A percentile compares a stretch with the other conserved stretches of the same genome.
Conservation (phyloP, 2,797 vertebrate genomes). For the Mycteria americana region DNA sequence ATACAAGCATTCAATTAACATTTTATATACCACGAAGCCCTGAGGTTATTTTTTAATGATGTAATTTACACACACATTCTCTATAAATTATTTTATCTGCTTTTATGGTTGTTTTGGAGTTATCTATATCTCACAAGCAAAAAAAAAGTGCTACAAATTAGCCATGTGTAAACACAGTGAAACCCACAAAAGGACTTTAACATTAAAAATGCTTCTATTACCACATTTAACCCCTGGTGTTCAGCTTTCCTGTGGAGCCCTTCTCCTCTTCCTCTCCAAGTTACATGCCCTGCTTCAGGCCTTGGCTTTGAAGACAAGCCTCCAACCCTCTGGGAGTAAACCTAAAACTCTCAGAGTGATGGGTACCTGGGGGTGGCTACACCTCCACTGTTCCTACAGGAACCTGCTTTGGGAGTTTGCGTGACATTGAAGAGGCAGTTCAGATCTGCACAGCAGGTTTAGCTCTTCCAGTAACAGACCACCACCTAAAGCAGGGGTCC, state of each 20-base stretch:
- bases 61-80: neutral
- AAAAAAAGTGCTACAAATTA: neutral
- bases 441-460: neutral
- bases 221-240: neutral
- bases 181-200: neutral
- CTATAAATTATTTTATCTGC: neutral
- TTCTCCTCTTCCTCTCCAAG: neutral
- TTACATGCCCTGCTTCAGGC: neutral
- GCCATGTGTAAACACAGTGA: neutral
- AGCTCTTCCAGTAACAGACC: neutral
- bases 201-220: neutral
- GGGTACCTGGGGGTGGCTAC: neutral
- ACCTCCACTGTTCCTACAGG: neutral
- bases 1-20: neutral
- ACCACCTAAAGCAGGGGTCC: neutral
- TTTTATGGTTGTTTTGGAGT: neutral
- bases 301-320: neutral
- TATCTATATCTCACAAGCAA: neutral
- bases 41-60: neutral
- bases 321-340: neutral
- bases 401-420: neutral
- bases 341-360: neutral
- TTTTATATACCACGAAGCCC: neutral
- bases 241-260: neutral
- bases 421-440: neutral